Percentiles rank a stretch among this genome's conserved stretches.
Conservation (phyloP, 2,888 invertebrate species). For the Drosophila mimica region DNA sequence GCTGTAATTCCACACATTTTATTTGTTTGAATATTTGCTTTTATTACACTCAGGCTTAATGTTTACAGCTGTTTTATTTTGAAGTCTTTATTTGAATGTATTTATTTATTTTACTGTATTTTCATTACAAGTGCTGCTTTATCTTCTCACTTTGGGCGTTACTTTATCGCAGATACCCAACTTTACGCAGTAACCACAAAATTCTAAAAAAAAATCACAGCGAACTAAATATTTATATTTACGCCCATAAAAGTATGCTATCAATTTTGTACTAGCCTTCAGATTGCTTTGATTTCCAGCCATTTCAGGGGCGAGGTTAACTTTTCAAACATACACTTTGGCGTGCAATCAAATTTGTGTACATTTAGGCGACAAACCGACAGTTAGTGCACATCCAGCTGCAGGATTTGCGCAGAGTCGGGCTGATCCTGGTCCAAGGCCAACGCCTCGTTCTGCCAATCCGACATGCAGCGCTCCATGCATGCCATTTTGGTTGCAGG, state of each 20-base stretch:
- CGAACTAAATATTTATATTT: background rate
- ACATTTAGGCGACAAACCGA: constrained; percentile 8
- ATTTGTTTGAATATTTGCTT: constrained; percentile 22
- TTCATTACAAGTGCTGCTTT: background rate
- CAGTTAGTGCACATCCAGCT: background rate
- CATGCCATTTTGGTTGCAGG: constrained; percentile 4
- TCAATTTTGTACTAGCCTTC: background rate
- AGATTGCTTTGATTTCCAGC: background rate
- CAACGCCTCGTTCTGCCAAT: constrained; percentile 5
- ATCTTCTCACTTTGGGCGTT: background rate
- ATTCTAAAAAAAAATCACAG: background rate
- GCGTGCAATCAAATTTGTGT: constrained; percentile 26
- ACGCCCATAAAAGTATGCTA: constrained; percentile 21
- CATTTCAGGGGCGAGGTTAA: background rate
- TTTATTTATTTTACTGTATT: background rate
- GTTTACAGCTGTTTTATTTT: background rate
- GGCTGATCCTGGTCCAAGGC: background rate
- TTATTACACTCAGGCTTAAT: constrained; percentile 2
- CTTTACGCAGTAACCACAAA: background rate
- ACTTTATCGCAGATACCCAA: background rate
- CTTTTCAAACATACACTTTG: constrained; percentile 16
- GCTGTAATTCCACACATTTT: constrained; percentile 5
- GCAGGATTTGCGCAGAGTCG: background rate
- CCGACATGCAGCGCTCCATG: constrained; percentile 21
- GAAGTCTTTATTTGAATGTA: background rate